phyloP scores from a whole-genome alignment of 2,797 vertebrate genomes.

The Danio aesculapii region DNA sequence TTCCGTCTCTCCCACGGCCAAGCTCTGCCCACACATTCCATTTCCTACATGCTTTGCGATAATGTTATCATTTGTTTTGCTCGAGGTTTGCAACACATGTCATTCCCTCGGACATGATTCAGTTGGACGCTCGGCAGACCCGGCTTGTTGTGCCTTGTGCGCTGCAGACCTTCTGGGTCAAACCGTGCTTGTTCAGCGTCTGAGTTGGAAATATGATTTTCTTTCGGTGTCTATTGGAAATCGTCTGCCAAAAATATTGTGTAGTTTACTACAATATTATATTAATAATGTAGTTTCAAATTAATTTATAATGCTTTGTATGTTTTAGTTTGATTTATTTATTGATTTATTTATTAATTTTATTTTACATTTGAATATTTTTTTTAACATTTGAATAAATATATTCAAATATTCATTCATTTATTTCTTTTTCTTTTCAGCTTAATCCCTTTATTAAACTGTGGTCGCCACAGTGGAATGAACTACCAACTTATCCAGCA shows the following conservation, averaged over 20 bases:
- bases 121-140: conserved; percentile 40
- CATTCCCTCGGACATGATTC: conserved; percentile 39
- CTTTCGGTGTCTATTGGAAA: background rate
- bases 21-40: conserved; percentile 53
- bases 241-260: background rate
- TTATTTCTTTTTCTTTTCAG: too few relatives aligned
- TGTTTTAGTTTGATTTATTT: too few relatives aligned
- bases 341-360: too few relatives aligned
- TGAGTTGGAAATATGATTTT: too few relatives aligned
- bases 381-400: background rate
- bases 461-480: too few relatives aligned
- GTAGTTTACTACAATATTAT: background rate
- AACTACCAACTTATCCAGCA: too few relatives aligned
- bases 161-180: conserved; percentile 22
- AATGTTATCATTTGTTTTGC: conserved; percentile 55
- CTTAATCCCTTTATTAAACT: too few relatives aligned
- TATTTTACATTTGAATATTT: background rate
- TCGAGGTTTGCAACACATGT: conserved; percentile 37
- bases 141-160: background rate
- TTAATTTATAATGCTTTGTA: too few relatives aligned
- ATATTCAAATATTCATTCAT: too few relatives aligned
- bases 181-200: background rate
- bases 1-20: conserved; percentile 47
- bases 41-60: conserved; percentile 45
- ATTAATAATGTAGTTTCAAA: too few relatives aligned